Base-by-base conservation (phyloP, 1,140 invertebrate species). In the Atta cephalotes region DNA sequence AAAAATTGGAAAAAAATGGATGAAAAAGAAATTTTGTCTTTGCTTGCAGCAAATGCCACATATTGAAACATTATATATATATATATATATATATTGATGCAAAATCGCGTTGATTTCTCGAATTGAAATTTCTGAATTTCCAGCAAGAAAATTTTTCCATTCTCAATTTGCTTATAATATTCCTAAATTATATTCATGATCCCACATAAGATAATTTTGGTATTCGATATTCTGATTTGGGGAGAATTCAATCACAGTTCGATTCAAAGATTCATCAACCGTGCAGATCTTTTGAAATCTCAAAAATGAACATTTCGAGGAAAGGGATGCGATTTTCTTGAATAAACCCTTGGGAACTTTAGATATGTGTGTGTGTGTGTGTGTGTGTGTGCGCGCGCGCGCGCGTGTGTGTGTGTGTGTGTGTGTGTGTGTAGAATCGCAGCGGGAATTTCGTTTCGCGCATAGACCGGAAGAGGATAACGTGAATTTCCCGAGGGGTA, bases 401-500 rank as follows among this genome's bases (percentile, higher is more conserved):
- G 7, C 3, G 7, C 21, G 7, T 45, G 7, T 45, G 7, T 45
- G 9, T 45, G 7, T 45, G 7, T 45, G 7, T 45, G 7, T 45
- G 7, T 10, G 7, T 10, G 7, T 45, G 2, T 31, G 14, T 25
- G 3, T 58, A 18, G 28, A 62, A 5, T n/a, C 45, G 53, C 39
- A 28, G 39, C 39, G 51, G 49, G 80, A 84, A 45, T 45, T 84
- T 74, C 18, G 28, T 82, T 72, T 74, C 80, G 35, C 70, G 70
- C 62, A 35, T 25, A 25, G 56, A 9, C 70, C 80, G 80, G 80
- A 84, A 84, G 70, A 76, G 56, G 45, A 25, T 84, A 63, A 84
- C 39, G 70, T 39, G 80, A 84, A 84, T 84, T 84, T 84, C 80
- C 70, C 45, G 58, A 45, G 66, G 66, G 39, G 18, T 62, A 39